phyloP scores from a whole-genome alignment of 1,140 invertebrate species.

The Camponotus floridanus region DNA sequence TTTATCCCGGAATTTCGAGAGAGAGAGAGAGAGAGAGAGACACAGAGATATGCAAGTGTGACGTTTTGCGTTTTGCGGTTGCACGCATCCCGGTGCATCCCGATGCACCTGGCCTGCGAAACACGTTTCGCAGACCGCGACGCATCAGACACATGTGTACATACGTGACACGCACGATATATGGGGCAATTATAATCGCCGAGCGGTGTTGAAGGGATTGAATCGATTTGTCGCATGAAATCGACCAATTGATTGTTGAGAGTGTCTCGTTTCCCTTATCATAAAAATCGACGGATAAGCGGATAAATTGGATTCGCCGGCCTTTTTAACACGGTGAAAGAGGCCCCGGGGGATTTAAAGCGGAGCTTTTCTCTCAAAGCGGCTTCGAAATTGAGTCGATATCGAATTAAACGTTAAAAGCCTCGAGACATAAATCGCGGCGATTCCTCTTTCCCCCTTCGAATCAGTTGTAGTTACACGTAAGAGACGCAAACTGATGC shows the following conservation, averaged over 20 bases:
- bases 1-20: background rate
- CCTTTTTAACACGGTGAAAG: conserved; percentile 27
- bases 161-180: background rate
- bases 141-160: background rate
- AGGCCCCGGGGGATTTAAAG: background rate
- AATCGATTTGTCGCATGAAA: conserved; percentile 33
- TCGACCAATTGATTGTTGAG: background rate
- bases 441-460: background rate
- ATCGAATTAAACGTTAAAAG: conserved; percentile 37
- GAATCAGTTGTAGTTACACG: background rate
- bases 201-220: too few species aligned
- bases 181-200: conserved; percentile 33
- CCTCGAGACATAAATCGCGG: background rate
- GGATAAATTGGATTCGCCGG: conserved; percentile 31
- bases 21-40: background rate
- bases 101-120: conserved; percentile 47
- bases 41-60: conserved; percentile 2
- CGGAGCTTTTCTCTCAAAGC: background rate
- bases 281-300: background rate
- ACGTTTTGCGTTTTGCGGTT: conserved; percentile 56
- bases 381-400: background rate
- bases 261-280: background rate
- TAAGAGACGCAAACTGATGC: background rate
- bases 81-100: conserved; percentile 28
- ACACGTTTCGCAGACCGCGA: conserved; percentile 46